Evolutionary conservation across 2,888 invertebrate species (phyloP).

Genomic region (Ophion ventricosus): DNA sequence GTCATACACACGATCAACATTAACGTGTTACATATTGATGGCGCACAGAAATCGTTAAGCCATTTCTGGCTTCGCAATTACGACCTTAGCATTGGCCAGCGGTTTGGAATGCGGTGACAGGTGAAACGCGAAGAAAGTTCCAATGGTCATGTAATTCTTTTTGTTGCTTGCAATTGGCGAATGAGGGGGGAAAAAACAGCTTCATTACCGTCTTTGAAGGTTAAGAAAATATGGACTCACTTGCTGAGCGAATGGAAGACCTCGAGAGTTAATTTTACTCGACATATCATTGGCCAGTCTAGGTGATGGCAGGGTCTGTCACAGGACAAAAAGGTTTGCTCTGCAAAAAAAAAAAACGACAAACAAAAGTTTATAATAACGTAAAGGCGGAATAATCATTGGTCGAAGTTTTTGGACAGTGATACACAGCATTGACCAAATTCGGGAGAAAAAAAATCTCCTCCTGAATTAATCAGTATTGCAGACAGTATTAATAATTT

Average conservation of each 20-base stretch:
- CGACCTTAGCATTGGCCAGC: slow-evolving; percentile 34
- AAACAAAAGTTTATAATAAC: not conserved
- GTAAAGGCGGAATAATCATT: slow-evolving; percentile 7
- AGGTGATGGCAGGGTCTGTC: slow-evolving; percentile 90
- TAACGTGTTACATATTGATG: slow-evolving; percentile 4
- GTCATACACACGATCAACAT: not conserved
- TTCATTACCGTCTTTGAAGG: not conserved
- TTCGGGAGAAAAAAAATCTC: not conserved
- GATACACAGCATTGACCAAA: not conserved
- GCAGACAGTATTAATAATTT: too few relatives aligned
- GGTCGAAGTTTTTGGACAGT: not conserved
- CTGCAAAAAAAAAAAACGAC: slow-evolving; percentile 84
- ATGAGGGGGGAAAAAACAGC: not conserved
- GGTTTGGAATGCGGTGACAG: not conserved
- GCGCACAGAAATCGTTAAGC: not conserved
- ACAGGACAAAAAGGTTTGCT: slow-evolving; percentile 89
- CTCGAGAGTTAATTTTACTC: slow-evolving; percentile 90
- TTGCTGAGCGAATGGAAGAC: slow-evolving; percentile 89
- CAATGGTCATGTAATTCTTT: not conserved
- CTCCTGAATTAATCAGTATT: not conserved
- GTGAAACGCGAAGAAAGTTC: slow-evolving; percentile 34
- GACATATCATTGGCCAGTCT: slow-evolving; percentile 92
- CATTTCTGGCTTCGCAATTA: slow-evolving; percentile 25
- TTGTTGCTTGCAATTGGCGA: not conserved
- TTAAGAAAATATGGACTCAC: slow-evolving; percentile 83